These are phyloP conservation scores for Lophius piscatorius DNA, from an alignment of 2,113 vertebrate species.

Conservation along the genomic window DNA sequence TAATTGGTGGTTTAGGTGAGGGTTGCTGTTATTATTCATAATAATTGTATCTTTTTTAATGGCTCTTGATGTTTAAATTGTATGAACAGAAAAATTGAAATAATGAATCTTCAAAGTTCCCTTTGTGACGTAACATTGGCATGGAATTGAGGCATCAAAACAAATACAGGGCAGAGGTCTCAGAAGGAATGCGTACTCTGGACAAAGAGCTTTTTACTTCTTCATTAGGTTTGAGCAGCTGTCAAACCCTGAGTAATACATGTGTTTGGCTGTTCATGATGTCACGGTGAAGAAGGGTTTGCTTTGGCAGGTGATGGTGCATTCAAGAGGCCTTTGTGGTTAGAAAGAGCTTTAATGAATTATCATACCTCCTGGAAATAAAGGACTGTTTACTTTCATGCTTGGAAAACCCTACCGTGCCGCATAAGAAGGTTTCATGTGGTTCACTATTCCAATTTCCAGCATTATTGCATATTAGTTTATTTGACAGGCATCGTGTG, in stretches of 20 bases:
- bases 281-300: constrained; percentile 13
- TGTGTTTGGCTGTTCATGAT: constrained; percentile 16
- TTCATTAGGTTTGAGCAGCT: constrained; percentile 7
- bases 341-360: constrained; percentile 45
- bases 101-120: background rate
- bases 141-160: too few relatives aligned
- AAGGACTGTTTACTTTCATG: constrained; percentile 50
- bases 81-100: background rate
- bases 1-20: too few relatives aligned
- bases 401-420: constrained; percentile 59
- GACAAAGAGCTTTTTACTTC: background rate
- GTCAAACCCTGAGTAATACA: constrained; percentile 29
- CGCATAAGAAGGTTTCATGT: constrained; percentile 73
- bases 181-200: background rate
- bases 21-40: too few relatives aligned
- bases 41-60: too few relatives aligned
- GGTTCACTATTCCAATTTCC: constrained; percentile 63
- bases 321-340: constrained; percentile 33
- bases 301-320: constrained; percentile 40
- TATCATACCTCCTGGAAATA: constrained; percentile 38
- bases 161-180: background rate
- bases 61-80: too few relatives aligned
- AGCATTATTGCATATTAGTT: constrained; percentile 72
- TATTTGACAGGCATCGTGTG: constrained; percentile 74
- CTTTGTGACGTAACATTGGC: background rate